phyloP scores from a whole-genome alignment of 2,888 invertebrate genomes.

The Zhuqinia jingwanae region DNA sequence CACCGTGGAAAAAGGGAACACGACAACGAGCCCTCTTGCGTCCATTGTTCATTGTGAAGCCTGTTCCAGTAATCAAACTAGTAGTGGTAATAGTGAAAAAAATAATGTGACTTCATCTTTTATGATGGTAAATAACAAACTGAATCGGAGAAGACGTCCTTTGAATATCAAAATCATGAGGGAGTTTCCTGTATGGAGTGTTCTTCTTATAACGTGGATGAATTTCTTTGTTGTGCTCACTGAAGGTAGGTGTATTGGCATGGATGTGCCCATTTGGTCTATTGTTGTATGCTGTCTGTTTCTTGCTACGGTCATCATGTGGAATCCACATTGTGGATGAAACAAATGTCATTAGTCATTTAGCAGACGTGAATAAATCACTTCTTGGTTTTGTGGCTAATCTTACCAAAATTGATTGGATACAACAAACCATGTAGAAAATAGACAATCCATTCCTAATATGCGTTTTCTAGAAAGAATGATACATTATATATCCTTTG shows the following conservation, averaged over 20 bases:
- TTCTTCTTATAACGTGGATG: slow-evolving; percentile 53
- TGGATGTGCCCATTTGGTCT: not conserved
- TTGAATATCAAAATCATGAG: slow-evolving; percentile 24
- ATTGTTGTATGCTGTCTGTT: not conserved
- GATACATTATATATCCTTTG: no score
- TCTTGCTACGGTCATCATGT: no score
- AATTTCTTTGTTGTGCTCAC: slow-evolving; percentile 46
- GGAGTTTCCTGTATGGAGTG: slow-evolving; percentile 41
- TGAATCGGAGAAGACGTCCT: not conserved
- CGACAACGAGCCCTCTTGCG: no score
- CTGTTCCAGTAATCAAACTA: slow-evolving; percentile 49
- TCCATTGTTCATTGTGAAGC: slow-evolving; percentile 33
- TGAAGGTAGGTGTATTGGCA: slow-evolving; percentile 48
- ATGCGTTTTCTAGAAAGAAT: no score
- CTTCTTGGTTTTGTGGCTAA: no score
- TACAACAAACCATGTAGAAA: no score
- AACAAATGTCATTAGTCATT: no score
- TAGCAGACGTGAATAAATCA: no score
- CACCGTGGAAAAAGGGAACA: not conserved
- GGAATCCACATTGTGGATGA: no score
- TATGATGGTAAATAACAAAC: not conserved
- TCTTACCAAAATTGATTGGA: not conserved
- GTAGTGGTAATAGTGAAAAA: not conserved
- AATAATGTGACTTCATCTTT: not conserved
- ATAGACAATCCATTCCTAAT: no score